Evolutionary conservation across 2,888 invertebrate species (phyloP), one percentile per base, ranked within the genome.

Genomic region (Hemaris fuciformis): DNA sequence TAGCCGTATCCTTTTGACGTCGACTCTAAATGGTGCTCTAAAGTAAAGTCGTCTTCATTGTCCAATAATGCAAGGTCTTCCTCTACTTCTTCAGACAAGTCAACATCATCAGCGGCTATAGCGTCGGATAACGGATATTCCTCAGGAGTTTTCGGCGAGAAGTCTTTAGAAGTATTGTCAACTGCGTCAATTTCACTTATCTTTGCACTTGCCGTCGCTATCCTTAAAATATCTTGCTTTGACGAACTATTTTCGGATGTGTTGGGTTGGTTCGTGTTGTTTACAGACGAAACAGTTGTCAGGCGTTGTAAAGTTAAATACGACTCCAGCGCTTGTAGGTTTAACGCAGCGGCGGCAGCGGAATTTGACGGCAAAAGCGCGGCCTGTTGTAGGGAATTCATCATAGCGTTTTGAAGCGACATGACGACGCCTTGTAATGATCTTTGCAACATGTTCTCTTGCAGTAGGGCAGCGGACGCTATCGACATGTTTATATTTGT

Each of bases 251-350:
- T 85, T 64, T 89, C 90, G 45, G 84, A 73, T 53, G 80, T 67
- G 64, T 80, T 89, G 31, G 87, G 74, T 80, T 80, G 84, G 64
- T 73, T 82, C 68, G 88, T 76, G 65, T 77, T 86, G 66, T 84
- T 89, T 59, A 93, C 91, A n/a, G 94, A 91, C n/a, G 94, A 94
- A 59, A 94, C 95, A 23, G 94, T 93, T 57, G 96, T 96, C 60
- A 97, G 93, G 69, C 97, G 94, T 89, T 97, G 97, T 66, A 97
- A 89, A 57, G 97, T 96, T 83, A 97, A 93, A 90, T 97, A 97
- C 48, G 97, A 97, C 93, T 97, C 97, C 65, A 97, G 89, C 27
- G 97, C 97, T 89, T 97, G 97, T 38, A 97, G 93, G 84, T 97
- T 97, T 20, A 97, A 92, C 0, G 97, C 97, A 41, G 96, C 96